Base-by-base conservation (phyloP, 2,888 invertebrate genomes). In the Zonitis immaculata region DNA sequence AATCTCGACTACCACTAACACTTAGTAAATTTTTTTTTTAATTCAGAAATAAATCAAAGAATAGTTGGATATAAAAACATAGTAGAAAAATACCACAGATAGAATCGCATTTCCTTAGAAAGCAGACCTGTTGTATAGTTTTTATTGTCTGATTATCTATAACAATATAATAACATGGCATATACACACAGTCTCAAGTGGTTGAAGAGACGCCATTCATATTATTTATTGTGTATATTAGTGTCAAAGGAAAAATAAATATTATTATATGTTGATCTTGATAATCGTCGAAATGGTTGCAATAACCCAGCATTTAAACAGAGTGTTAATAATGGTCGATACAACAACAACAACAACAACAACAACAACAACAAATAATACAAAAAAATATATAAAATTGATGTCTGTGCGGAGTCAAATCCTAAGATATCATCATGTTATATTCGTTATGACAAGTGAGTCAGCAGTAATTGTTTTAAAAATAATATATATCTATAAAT, bases 101-200 rank as follows among this genome's bases (percentile, higher is more conserved):
- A 62, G 59, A 63, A 64, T 64, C 64, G 56, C 56, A 57, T 59
- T 63, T 61, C 63, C 54, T 57, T 53, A 54, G 58, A 57, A 61
- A 58, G n/a, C 59, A 59, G 57, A 61, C 55, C 51, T 50, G 20
- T 39, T 18, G 14, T 42, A 30, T 12, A 46, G 54, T 54, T 58
- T 39, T 63, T n/a, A n/a, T n/a, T 67, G 66, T 67, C 66, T 65
- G 63, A 50, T 54, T 58, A n/a, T n/a, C n/a, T n/a, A 49, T 65
- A 69, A 71, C 65, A 62, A 69, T 66, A 69, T 68, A 68, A 70
- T 68, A 64, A 68, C 67, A 66, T 58, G 65, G 62, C 66, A 63
- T 5, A 4, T 4, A 63, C 53, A 39, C 4, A 18, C 61, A 59
- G 67, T 67, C 67, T 71, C 68, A 62, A 71, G 71, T 66, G 66